A percentile compares a stretch with the other conserved stretches of the same genome.
These are phyloP conservation scores for Oryzias javanicus DNA, from an alignment of 2,113 vertebrate species.

Conservation along the genomic window DNA sequence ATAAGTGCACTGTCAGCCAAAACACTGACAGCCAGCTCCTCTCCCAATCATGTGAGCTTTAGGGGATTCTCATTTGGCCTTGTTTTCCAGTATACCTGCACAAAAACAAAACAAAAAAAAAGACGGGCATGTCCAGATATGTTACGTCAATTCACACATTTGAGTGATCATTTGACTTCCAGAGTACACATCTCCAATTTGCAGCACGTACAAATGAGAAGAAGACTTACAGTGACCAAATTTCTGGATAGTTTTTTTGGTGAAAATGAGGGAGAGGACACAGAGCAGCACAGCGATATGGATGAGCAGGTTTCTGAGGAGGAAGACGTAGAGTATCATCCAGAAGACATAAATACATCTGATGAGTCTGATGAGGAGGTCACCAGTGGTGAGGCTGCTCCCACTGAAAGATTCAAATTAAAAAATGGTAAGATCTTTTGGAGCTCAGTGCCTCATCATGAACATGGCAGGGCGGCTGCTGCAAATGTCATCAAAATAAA, in stretches of 20 bases:
- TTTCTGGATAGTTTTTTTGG: slow-evolving; percentile 5
- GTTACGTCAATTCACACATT: not conserved
- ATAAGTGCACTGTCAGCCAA: not conserved
- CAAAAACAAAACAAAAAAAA: not conserved
- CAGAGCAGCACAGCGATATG: not conserved
- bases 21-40: slow-evolving; percentile 1
- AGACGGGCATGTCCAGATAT: not conserved
- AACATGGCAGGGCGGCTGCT: not conserved
- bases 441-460: not conserved
- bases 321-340: slow-evolving; percentile 18
- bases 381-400: not conserved
- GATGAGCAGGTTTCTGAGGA: slow-evolving; percentile 12
- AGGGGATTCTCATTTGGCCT: not conserved
- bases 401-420: not conserved
- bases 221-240: not conserved
- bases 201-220: not conserved
- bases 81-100: not conserved
- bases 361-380: not conserved
- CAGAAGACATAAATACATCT: not conserved
- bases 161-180: not conserved
- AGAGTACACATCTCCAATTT: slow-evolving; percentile 12
- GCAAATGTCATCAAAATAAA: slow-evolving; percentile 1
- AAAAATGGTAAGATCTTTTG: not conserved
- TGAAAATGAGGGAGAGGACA: slow-evolving; percentile 5
- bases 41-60: slow-evolving; percentile 3